A percentile compares a stretch with the other conserved stretches of the same genome.
Conservation (phyloP, 1,140 invertebrate genomes). For the Drosophila parabipectinata region DNA sequence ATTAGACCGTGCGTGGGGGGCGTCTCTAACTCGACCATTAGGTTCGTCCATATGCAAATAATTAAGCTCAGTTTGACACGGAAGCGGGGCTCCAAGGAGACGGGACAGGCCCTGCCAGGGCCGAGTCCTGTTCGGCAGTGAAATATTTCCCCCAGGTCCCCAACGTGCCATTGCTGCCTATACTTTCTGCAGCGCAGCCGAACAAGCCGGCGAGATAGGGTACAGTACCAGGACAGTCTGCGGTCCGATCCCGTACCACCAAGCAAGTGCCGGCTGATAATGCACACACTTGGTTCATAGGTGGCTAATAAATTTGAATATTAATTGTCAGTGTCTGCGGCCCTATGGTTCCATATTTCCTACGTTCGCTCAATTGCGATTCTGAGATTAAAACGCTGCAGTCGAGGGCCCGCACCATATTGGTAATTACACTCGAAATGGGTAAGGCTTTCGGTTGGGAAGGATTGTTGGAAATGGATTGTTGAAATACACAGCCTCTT, state of each 20-base stretch:
- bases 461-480: not conserved
- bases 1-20: conserved; percentile 41
- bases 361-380: conserved; percentile 5
- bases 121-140: conserved; percentile 37
- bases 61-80: conserved; percentile 76
- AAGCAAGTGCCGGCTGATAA: conserved; percentile 75
- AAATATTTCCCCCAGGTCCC: conserved; percentile 75
- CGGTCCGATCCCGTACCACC: conserved; percentile 10
- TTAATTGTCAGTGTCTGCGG: conserved; percentile 82
- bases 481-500: not conserved
- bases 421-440: conserved; percentile 36
- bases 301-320: conserved; percentile 84
- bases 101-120: conserved; percentile 6
- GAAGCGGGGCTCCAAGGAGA: conserved; percentile 13
- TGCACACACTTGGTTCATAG: conserved; percentile 82
- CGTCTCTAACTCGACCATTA: conserved; percentile 66
- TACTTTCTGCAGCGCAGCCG: conserved; percentile 54
- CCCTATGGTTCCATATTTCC: conserved; percentile 13
- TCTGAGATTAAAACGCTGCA: conserved; percentile 73
- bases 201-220: conserved; percentile 51
- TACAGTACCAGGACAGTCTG: conserved; percentile 16
- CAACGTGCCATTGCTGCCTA: conserved; percentile 64
- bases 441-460: not conserved
- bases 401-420: conserved; percentile 16
- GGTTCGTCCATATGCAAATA: conserved; percentile 84